phyloP scores from a whole-genome alignment of 1,140 invertebrate species.

The Sycophila sp. region DNA sequence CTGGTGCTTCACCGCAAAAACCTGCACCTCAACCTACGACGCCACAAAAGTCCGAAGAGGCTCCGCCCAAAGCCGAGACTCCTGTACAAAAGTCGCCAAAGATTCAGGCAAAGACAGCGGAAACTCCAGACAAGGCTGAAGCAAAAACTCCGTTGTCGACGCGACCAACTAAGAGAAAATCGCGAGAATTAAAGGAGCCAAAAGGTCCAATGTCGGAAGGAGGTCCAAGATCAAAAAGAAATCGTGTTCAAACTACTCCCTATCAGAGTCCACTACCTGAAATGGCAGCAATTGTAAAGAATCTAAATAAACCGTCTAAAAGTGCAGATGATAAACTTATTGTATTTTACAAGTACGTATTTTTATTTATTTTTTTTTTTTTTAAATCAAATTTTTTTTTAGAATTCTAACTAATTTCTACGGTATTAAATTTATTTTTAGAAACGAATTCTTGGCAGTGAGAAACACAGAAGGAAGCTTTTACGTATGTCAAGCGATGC shows the following conservation, averaged over 20 bases:
- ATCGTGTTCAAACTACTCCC: constrained; percentile 75
- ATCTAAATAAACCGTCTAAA: constrained; percentile 72
- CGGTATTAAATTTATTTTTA: constrained; percentile 59
- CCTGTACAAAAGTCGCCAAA: constrained; percentile 36
- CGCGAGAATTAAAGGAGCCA: constrained; percentile 60
- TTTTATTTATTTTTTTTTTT: constrained; percentile 16
- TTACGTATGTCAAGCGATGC: constrained; percentile 89
- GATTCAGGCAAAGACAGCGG: constrained; percentile 16
- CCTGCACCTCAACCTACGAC: constrained; percentile 27
- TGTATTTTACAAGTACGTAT: constrained; percentile 81
- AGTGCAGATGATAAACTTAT: constrained; percentile 83
- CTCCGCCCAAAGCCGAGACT: constrained; percentile 38
- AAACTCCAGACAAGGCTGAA: neutral
- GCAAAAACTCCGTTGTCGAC: constrained; percentile 32
- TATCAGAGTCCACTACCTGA: constrained; percentile 86
- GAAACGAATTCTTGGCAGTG: constrained; percentile 90
- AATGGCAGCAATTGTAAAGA: constrained; percentile 78
- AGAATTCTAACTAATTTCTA: constrained; percentile 19
- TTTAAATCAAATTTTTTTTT: constrained; percentile 26
- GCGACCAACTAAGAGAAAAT: constrained; percentile 56
- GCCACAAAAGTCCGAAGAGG: constrained; percentile 46
- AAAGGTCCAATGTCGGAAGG: constrained; percentile 51
- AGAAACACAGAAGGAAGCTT: constrained; percentile 89
- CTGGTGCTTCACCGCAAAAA: constrained; percentile 35
- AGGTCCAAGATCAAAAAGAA: constrained; percentile 68